phyloP scores from a whole-genome alignment of 2,113 vertebrate species.

The Zapus hudsonius region DNA sequence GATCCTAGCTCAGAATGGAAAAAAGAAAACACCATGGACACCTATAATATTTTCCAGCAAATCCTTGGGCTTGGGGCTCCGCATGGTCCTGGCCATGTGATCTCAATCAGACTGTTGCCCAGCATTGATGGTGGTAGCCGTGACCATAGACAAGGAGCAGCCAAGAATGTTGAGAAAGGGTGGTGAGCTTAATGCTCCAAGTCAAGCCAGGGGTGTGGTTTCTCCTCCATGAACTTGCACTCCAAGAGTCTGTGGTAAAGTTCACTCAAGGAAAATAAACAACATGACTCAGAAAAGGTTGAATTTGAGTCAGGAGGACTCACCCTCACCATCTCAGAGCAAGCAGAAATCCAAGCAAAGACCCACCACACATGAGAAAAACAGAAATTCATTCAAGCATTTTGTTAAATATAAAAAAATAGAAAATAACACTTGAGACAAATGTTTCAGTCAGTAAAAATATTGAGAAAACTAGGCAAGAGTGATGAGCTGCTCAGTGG shows the following conservation, averaged over 20 bases:
- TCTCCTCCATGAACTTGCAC: not conserved
- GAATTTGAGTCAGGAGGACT: not conserved
- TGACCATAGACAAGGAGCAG: not conserved
- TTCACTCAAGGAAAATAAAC: not conserved
- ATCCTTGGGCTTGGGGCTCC: accelerated
- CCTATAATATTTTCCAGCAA: not conserved
- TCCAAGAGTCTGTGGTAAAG: not conserved
- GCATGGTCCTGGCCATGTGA: accelerated
- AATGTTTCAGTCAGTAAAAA: not conserved
- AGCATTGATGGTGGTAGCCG: not conserved
- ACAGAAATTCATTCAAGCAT: not conserved
- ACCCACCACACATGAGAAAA: not conserved
- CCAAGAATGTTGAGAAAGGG: not conserved
- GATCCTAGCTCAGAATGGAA: not conserved
- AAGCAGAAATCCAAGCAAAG: not conserved
- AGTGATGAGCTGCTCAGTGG: too few species aligned
- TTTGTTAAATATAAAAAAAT: not conserved
- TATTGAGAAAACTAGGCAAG: not conserved
- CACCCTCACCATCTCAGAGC: not conserved
- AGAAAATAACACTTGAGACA: not conserved
- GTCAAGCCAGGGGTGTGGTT: not conserved
- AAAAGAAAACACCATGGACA: not conserved
- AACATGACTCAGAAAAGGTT: not conserved
- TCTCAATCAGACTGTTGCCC: not conserved
- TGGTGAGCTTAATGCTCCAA: not conserved